These are phyloP conservation scores for Pygoscelis adeliae DNA, from an alignment of 2,113 vertebrate genomes.

Conservation along the genomic window DNA sequence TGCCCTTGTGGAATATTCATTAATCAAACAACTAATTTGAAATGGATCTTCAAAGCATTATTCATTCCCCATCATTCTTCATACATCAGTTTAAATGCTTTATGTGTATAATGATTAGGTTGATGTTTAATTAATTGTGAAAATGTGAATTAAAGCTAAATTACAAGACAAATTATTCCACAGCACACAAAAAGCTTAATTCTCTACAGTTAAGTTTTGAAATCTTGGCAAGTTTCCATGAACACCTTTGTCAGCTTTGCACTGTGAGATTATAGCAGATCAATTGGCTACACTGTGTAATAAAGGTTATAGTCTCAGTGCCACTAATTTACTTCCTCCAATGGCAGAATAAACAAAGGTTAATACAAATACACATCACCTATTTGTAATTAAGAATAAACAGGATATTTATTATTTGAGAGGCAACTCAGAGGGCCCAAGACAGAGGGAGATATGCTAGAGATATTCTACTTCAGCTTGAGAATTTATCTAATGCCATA, in stretches of 20 bases:
- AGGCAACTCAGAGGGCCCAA: not conserved
- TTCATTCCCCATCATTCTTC: conserved; percentile 75
- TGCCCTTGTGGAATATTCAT: conserved; percentile 82
- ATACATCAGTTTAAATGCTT: conserved; percentile 79
- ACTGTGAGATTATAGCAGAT: not conserved
- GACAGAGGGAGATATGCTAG: not conserved
- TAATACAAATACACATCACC: not conserved
- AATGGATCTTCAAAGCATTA: conserved; percentile 82
- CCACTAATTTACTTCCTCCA: not conserved
- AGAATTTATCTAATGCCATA: not conserved
- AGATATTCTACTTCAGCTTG: not conserved
- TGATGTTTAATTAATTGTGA: conserved; percentile 86
- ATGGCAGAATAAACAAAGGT: not conserved
- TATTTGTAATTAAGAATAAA: conserved; percentile 12
- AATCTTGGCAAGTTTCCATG: conserved; percentile 11
- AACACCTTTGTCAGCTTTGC: conserved; percentile 17
- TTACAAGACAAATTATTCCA: conserved; percentile 77
- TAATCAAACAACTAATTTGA: conserved; percentile 82
- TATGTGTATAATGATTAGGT: conserved; percentile 80
- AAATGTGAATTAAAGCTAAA: conserved; percentile 80
- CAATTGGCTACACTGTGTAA: not conserved
- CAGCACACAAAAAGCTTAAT: conserved; percentile 16
- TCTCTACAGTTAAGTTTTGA: not conserved
- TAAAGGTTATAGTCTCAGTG: not conserved
- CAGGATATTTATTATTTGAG: not conserved